phyloP scores from a whole-genome alignment of 2,797 vertebrate species.

The Rallus crepitans region DNA sequence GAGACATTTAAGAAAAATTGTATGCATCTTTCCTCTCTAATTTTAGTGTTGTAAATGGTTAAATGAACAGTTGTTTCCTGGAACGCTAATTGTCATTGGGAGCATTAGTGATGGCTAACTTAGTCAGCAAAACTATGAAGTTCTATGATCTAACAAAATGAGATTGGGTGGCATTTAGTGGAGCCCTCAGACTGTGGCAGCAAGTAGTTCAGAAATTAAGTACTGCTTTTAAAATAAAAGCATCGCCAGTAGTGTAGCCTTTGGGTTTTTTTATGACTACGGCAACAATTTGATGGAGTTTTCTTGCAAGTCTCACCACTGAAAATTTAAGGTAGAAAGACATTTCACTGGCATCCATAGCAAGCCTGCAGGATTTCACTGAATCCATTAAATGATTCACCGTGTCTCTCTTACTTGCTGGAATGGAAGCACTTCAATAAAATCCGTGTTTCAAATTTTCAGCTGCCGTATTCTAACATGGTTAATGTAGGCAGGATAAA shows the following conservation, averaged over 20 bases:
- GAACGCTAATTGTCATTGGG: not conserved
- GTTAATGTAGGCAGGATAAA: not conserved
- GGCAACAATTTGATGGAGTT: not conserved
- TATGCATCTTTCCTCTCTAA: not conserved
- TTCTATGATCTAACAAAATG: not conserved
- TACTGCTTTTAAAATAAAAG: not conserved
- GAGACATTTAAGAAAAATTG: not conserved
- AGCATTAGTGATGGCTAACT: not conserved
- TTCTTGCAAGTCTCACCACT: not conserved
- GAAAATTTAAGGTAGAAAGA: not conserved
- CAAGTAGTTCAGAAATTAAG: not conserved
- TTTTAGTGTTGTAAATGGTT: not conserved
- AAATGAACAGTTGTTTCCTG: not conserved
- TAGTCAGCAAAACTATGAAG: not conserved
- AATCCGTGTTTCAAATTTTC: not conserved
- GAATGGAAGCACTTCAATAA: not conserved
- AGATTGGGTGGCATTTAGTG: not conserved
- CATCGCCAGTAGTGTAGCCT: not conserved
- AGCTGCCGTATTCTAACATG: not conserved
- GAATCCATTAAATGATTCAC: not conserved
- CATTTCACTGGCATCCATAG: not conserved
- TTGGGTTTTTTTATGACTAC: not conserved
- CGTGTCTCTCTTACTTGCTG: not conserved
- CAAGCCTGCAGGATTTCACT: not conserved
- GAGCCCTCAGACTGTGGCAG: not conserved